A percentile compares a stretch with the other conserved stretches of the same genome.
Evolutionary conservation across 1,140 invertebrate species (phyloP).

Genomic region (Sminthurides bifidus): DNA sequence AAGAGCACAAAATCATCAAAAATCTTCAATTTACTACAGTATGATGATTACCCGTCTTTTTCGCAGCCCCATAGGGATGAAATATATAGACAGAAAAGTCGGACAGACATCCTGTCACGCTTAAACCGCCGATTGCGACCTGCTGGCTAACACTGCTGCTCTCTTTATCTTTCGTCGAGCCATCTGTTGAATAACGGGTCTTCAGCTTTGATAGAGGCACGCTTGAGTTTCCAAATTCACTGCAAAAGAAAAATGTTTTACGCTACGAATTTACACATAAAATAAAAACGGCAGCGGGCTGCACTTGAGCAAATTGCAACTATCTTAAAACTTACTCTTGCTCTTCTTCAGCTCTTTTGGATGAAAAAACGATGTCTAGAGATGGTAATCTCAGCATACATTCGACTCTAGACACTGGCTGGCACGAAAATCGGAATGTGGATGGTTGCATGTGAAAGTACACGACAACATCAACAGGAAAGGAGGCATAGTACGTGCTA

Average conservation of each 20-base stretch:
- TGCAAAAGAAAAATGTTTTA: neutral
- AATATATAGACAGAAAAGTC: conserved; percentile 97
- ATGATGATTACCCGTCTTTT: conserved; percentile 50
- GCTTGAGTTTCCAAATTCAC: conserved; percentile 12
- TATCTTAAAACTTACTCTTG: conserved; percentile 12
- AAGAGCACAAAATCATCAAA: neutral
- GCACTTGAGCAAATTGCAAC: neutral
- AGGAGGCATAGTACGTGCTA: conserved; percentile 59
- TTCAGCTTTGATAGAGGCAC: conserved; percentile 1
- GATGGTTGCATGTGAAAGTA: conserved; percentile 97
- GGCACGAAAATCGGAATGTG: conserved; percentile 86
- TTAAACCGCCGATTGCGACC: conserved; percentile 69
- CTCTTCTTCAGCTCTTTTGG: conserved; percentile 67
- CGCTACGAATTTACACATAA: no score
- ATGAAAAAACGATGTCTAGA: conserved; percentile 83
- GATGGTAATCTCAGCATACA: conserved; percentile 92
- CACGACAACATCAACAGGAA: conserved; percentile 96
- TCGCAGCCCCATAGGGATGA: conserved; percentile 87
- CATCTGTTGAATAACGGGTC: neutral
- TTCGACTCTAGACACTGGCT: conserved; percentile 88
- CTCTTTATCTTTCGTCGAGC: conserved; percentile 31
- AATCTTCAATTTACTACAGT: neutral
- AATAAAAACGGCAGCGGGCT: no score
- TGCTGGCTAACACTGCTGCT: conserved; percentile 33
- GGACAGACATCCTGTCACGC: conserved; percentile 84